Evolutionary conservation across 2,113 vertebrate species (phyloP).

Genomic region (Pteruthius melanotis): DNA sequence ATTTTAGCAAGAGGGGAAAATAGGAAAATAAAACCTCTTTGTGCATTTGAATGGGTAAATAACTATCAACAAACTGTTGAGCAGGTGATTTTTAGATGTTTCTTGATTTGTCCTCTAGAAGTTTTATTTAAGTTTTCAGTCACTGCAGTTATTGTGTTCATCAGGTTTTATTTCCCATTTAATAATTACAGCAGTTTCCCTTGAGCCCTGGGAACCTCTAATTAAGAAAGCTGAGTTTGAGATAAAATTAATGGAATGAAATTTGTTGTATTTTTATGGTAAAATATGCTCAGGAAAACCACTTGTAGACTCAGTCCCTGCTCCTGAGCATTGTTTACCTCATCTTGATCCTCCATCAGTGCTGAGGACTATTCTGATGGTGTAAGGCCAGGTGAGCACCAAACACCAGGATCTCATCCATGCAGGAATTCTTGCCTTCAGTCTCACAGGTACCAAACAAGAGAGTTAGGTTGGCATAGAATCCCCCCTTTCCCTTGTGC

Average conservation of each 20-base stretch:
- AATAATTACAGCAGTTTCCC: background rate
- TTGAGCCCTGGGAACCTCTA: background rate
- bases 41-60: background rate
- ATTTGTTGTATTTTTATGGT: background rate
- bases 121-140: background rate
- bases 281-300: background rate
- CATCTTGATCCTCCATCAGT: background rate
- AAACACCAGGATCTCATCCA: background rate
- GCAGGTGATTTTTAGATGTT: background rate
- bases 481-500: background rate
- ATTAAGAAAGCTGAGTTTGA: conserved; percentile 20
- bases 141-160: background rate
- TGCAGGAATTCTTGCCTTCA: background rate
- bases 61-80: background rate
- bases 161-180: conserved; percentile 3
- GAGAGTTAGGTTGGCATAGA: background rate
- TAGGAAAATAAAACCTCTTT: background rate
- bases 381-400: background rate
- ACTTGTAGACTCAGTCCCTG: background rate
- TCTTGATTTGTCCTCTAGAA: background rate
- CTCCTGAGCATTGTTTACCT: background rate
- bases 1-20: background rate
- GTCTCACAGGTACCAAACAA: background rate
- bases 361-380: background rate
- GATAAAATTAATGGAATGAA: background rate